Conservation (phyloP, 2,888 invertebrate genomes). For the Conops quadrifasciatus region DNA sequence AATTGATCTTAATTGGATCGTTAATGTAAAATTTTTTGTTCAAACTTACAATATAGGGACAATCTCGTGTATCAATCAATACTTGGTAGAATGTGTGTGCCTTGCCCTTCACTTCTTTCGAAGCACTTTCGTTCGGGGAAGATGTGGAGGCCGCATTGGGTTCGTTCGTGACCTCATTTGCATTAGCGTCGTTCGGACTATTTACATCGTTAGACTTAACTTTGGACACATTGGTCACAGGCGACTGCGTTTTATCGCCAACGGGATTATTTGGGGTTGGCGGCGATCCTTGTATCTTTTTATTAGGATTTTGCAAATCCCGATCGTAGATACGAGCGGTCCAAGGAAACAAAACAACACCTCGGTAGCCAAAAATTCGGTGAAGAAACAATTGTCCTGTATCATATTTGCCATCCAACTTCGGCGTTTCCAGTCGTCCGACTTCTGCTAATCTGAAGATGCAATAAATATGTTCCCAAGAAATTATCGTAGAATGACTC, state of each 20-base stretch:
- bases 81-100: slow-evolving; percentile 98
- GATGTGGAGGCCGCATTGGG: background rate
- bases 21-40: background rate
- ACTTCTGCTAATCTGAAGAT: slow-evolving; percentile 86
- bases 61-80: slow-evolving; percentile 95
- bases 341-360: slow-evolving; percentile 97
- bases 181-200: background rate
- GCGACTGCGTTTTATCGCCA: slow-evolving; percentile 4
- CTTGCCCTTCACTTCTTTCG: slow-evolving; percentile 88
- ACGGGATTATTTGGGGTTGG: background rate
- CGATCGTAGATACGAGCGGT: slow-evolving; percentile 93
- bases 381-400: slow-evolving; percentile 97
- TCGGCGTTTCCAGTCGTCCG: slow-evolving; percentile 88
- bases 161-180: background rate
- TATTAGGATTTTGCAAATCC: slow-evolving; percentile 74
- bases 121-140: slow-evolving; percentile 51
- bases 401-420: slow-evolving; percentile 87
- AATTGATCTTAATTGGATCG: slow-evolving; percentile 14
- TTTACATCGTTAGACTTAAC: background rate
- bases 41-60: slow-evolving; percentile 78
- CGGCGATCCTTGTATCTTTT: slow-evolving; percentile 58
- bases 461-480: background rate
- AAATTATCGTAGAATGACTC: background rate
- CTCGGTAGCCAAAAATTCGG: slow-evolving; percentile 95
- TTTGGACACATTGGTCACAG: background rate